phyloP scores from a whole-genome alignment of 2,888 invertebrate species.

The Deilephila porcellus region DNA sequence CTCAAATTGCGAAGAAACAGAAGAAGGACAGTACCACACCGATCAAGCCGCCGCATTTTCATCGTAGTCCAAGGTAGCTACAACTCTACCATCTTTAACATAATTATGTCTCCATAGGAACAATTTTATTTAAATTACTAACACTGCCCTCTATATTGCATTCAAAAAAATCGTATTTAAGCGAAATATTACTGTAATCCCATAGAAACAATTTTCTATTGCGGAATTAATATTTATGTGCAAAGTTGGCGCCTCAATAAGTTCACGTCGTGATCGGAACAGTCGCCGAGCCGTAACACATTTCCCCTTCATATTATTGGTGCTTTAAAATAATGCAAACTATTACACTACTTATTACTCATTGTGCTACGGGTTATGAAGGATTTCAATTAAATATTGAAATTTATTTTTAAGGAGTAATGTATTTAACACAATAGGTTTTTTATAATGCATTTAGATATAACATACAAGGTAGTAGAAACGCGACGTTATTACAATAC shows the following conservation, averaged over 20 bases:
- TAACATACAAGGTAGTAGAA: too few relatives aligned
- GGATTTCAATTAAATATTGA: neutral
- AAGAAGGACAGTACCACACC: too few relatives aligned
- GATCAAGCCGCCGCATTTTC: too few relatives aligned
- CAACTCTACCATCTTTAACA: too few relatives aligned
- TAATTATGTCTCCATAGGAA: too few relatives aligned
- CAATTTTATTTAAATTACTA: too few relatives aligned
- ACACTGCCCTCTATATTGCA: neutral
- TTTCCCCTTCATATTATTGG: neutral
- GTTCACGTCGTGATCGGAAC: neutral
- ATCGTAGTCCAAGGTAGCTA: too few relatives aligned
- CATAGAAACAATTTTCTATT: conserved; percentile 8
- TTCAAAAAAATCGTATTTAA: neutral
- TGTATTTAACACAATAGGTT: too few relatives aligned
- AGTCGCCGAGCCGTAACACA: neutral
- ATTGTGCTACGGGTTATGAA: neutral
- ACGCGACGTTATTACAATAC: too few relatives aligned
- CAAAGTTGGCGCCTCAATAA: neutral
- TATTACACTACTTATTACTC: neutral
- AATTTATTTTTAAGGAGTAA: neutral
- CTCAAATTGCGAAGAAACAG: too few relatives aligned
- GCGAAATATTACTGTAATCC: neutral
- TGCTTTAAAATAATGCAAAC: neutral
- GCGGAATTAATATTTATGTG: neutral
- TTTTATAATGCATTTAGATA: too few relatives aligned